These are phyloP conservation scores for Myotis daubentonii DNA, from an alignment of 2,797 vertebrate genomes.

Conservation along the genomic window DNA sequence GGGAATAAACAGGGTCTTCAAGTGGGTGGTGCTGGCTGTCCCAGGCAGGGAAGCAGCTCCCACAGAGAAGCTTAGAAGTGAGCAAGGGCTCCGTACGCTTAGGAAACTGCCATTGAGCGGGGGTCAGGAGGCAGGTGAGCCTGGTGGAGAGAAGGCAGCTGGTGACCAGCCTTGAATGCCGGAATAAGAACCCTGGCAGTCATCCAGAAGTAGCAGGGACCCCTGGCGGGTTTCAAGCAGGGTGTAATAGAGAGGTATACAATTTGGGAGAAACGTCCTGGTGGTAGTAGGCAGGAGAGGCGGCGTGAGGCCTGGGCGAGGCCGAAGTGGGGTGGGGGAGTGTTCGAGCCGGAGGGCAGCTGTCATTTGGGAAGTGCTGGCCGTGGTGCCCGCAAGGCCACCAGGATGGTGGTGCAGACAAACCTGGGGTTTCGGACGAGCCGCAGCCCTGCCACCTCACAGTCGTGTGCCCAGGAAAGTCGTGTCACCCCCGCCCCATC, in stretches of 20 bases:
- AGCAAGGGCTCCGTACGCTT: background rate
- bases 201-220: background rate
- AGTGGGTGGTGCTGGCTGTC: background rate
- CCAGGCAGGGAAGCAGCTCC: background rate
- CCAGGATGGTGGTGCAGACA: rapidly evolving
- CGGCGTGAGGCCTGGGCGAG: background rate
- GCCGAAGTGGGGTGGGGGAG: background rate
- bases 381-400: background rate
- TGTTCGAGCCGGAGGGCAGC: background rate
- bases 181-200: background rate
- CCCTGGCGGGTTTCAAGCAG: background rate
- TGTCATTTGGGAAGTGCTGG: rapidly evolving
- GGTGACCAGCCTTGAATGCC: rapidly evolving
- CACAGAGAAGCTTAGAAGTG: background rate
- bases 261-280: background rate
- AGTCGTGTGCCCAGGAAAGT: background rate
- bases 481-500: too few species aligned
- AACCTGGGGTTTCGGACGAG: background rate
- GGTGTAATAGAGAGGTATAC: rapidly evolving
- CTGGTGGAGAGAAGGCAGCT: too few species aligned
- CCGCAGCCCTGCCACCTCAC: background rate
- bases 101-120: rapidly evolving
- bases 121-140: background rate
- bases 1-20: background rate
- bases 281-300: background rate